Evolutionary conservation across 2,113 vertebrate genomes (phyloP).

Genomic region (Nipponia nippon): DNA sequence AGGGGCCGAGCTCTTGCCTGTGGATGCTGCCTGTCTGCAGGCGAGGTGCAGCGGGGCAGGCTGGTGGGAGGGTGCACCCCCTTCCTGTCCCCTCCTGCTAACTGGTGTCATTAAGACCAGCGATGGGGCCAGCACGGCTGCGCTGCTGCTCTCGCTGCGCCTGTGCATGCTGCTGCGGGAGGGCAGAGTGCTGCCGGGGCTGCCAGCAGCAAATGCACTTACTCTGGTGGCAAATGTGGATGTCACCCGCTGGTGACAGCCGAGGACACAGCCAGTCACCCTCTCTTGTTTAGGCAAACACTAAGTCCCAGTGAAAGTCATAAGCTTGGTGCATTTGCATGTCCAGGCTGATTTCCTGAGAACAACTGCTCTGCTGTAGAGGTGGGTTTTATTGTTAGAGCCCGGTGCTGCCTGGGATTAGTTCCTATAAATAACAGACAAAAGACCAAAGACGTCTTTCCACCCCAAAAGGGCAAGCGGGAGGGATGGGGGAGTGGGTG

Average conservation of each 20-base stretch:
- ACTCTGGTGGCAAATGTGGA: neutral
- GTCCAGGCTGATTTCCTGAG: neutral
- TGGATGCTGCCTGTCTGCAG: neutral
- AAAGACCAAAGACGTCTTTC: neutral
- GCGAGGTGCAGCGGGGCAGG: neutral
- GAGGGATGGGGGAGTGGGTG: neutral
- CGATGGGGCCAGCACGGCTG: accelerated
- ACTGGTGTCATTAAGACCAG: neutral
- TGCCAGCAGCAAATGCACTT: neutral
- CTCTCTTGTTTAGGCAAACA: neutral
- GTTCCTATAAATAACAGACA: neutral
- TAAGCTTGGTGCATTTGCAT: accelerated
- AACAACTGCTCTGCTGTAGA: neutral
- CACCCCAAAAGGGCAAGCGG: neutral
- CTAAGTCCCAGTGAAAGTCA: neutral
- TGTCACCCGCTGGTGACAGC: neutral
- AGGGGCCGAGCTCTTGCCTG: neutral
- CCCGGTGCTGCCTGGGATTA: neutral
- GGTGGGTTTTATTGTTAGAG: neutral
- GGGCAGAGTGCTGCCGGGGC: neutral
- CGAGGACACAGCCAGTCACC: neutral
- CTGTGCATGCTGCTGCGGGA: neutral
- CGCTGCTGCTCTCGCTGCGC: neutral
- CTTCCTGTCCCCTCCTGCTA: neutral
- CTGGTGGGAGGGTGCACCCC: neutral